Percentiles rank a stretch among this genome's conserved stretches.
These are phyloP conservation scores for Uropsilus gracilis DNA, from an alignment of 2,113 vertebrate genomes.

Conservation along the genomic window DNA sequence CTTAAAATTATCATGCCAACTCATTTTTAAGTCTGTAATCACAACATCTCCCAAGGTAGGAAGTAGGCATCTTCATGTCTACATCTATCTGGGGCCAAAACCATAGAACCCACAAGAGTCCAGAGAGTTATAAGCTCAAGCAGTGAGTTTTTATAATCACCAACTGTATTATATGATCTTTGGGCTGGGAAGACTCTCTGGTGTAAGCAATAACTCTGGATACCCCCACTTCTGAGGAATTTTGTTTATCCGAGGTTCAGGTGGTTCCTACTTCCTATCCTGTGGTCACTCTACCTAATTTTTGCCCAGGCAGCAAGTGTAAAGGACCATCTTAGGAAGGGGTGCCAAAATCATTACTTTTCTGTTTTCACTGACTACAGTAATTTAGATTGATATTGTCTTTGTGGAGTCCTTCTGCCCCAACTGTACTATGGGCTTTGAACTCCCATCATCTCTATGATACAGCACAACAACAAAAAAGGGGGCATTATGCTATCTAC, in stretches of 20 bases:
- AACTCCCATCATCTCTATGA: background rate
- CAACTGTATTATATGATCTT: background rate
- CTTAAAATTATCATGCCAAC: background rate
- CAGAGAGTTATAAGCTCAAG: background rate
- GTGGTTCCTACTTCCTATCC: background rate
- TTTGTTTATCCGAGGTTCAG: background rate
- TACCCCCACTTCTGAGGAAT: background rate
- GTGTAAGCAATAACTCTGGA: background rate
- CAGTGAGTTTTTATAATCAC: background rate
- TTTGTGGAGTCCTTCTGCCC: background rate
- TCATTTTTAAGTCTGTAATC: background rate
- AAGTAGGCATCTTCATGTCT: background rate
- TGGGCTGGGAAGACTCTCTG: background rate
- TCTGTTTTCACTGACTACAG: background rate
- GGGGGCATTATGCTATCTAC: background rate
- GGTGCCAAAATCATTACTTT: background rate
- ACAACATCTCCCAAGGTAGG: background rate
- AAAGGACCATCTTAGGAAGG: background rate
- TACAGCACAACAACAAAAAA: background rate
- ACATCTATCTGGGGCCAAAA: background rate
- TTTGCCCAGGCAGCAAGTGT: background rate
- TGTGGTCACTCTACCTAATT: background rate
- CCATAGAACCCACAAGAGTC: background rate
- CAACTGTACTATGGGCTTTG: background rate
- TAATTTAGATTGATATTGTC: background rate